Evolutionary conservation across 2,797 vertebrate species (phyloP).

Genomic region (Brachymystax lenok): DNA sequence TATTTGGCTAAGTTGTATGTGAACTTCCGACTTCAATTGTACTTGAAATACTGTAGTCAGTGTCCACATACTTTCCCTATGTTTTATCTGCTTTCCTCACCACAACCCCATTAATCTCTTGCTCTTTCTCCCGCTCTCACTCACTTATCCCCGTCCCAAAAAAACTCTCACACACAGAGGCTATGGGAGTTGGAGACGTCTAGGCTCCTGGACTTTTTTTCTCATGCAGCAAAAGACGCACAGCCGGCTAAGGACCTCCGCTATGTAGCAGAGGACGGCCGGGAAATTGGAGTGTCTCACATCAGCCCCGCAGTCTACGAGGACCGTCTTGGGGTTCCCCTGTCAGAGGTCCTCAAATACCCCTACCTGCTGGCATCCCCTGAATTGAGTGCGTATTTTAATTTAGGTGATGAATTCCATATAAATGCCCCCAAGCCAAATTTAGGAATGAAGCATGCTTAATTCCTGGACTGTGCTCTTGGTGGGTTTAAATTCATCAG

Average conservation of each 20-base stretch:
- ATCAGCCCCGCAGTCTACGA: slow-evolving; percentile 74
- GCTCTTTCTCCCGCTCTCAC: background rate
- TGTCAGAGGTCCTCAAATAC: slow-evolving; percentile 83
- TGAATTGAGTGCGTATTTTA: slow-evolving; percentile 71
- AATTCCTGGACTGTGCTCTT: background rate
- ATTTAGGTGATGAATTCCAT: no score
- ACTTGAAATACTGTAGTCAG: no score
- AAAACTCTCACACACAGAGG: slow-evolving; percentile 34
- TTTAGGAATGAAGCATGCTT: no score
- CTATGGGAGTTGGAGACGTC: slow-evolving; percentile 80
- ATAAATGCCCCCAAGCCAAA: no score
- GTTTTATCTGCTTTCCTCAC: no score
- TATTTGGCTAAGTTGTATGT: no score
- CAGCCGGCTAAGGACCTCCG: slow-evolving; percentile 73
- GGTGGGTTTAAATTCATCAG: background rate
- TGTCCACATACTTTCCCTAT: no score
- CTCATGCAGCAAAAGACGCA: slow-evolving; percentile 63
- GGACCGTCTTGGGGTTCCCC: slow-evolving; percentile 73
- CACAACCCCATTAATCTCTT: background rate
- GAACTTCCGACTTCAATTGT: no score
- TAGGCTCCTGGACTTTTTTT: slow-evolving; percentile 74
- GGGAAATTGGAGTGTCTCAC: slow-evolving; percentile 65
- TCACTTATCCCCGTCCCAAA: background rate
- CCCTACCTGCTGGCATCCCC: slow-evolving; percentile 79
- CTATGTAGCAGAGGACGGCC: slow-evolving; percentile 74